Evolutionary conservation across 1,140 invertebrate genomes (phyloP).

Genomic region (Neodiprion lecontei): DNA sequence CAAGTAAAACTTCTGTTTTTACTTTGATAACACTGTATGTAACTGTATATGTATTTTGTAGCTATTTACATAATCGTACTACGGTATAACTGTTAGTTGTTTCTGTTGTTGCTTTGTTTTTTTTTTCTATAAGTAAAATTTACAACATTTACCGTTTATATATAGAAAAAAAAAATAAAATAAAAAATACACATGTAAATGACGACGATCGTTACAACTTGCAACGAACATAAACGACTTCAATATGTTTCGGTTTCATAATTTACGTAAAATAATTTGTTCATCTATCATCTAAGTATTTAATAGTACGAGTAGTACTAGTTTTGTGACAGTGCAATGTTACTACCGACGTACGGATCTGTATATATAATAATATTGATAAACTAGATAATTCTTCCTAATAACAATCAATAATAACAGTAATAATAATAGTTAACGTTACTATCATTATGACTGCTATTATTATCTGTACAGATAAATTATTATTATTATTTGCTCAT

Average conservation of each 20-base stretch:
- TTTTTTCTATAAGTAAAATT: conserved; percentile 1
- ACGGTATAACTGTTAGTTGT: neutral
- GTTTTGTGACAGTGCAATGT: neutral
- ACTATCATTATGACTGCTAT: conserved; percentile 11
- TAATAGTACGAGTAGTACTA: neutral
- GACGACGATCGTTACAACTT: neutral
- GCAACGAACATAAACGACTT: neutral
- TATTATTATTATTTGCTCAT: neutral
- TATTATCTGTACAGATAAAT: conserved; percentile 10
- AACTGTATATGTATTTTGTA: conserved; percentile 7
- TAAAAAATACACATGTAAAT: neutral
- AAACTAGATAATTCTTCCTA: conserved; percentile 9
- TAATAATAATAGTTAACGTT: conserved; percentile 1
- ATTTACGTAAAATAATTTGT: neutral
- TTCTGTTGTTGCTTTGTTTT: too few relatives aligned
- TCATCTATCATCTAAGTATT: neutral
- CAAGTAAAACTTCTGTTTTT: conserved; percentile 9
- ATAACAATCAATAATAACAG: conserved; percentile 13
- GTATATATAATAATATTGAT: neutral
- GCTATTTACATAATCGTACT: conserved; percentile 17
- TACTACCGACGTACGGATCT: neutral
- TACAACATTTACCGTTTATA: neutral
- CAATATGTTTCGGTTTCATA: neutral
- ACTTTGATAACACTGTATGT: conserved; percentile 9
- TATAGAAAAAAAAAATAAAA: neutral